Conservation (phyloP, 1,140 invertebrate genomes). For the Macrobrachium nipponense region DNA sequence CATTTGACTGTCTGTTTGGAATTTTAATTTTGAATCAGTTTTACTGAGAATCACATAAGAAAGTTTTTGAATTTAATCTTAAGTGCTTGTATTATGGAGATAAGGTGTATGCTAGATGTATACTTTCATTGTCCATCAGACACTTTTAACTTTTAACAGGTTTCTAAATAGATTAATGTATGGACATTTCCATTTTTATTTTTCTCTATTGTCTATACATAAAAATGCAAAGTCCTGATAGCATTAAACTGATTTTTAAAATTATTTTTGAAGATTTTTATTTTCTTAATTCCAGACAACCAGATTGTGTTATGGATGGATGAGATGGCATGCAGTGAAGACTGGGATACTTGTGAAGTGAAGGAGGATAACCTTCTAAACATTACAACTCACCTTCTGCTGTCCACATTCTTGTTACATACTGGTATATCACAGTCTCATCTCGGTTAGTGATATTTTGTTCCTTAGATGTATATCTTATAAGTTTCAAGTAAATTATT, state of each 20-base stretch:
- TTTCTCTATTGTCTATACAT: not conserved
- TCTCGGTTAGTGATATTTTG: conserved; percentile 42
- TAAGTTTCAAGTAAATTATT: not conserved
- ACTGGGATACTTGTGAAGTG: conserved; percentile 72
- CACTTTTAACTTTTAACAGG: too few species aligned
- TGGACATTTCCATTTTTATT: too few species aligned
- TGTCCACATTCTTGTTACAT: conserved; percentile 73
- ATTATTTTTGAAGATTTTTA: not conserved
- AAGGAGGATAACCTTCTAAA: conserved; percentile 71
- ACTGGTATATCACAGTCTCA: conserved; percentile 67
- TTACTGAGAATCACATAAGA: too few species aligned
- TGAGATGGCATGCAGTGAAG: conserved; percentile 68
- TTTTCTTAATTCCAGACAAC: conserved; percentile 41
- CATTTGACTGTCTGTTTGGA: too few species aligned
- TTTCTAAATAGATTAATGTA: too few species aligned
- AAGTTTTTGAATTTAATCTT: too few species aligned
- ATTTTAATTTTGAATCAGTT: too few species aligned
- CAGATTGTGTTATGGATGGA: conserved; percentile 66
- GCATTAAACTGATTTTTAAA: not conserved
- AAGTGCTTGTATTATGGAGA: too few species aligned
- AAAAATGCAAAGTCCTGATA: not conserved
- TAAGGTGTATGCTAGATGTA: too few species aligned
- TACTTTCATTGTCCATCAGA: too few species aligned
- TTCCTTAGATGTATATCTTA: not conserved
- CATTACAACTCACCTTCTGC: conserved; percentile 70